Percentiles rank a stretch among this genome's conserved stretches.
Evolutionary conservation across 2,113 vertebrate genomes (phyloP).

Genomic region (Alaudala cheleensis): DNA sequence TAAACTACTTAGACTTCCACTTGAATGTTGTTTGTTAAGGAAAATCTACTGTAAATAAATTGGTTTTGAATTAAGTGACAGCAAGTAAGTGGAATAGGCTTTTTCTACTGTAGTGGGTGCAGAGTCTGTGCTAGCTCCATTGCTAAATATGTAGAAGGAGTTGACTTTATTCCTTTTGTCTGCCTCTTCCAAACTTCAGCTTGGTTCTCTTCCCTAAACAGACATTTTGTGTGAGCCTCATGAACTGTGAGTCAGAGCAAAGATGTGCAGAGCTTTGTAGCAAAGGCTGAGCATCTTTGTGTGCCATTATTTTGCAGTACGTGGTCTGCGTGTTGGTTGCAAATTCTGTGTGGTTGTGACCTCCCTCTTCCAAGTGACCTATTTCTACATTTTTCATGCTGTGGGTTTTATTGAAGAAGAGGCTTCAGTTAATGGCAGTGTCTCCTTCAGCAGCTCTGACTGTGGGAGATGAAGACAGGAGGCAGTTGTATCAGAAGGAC

Average conservation of each 20-base stretch:
- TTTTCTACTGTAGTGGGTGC: background rate
- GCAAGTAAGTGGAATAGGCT: background rate
- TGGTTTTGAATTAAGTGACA: background rate
- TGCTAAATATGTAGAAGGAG: background rate
- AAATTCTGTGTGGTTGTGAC: background rate
- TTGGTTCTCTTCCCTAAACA: background rate
- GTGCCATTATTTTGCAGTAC: rapidly evolving
- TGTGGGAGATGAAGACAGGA: background rate
- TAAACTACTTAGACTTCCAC: background rate
- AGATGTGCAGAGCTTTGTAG: background rate
- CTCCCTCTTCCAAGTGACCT: background rate
- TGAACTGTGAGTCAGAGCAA: rapidly evolving
- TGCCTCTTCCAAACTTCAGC: background rate
- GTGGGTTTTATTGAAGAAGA: background rate
- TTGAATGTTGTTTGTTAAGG: background rate
- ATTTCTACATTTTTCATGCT: background rate
- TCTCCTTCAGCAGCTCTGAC: background rate
- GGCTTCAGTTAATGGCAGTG: background rate
- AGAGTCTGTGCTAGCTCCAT: background rate
- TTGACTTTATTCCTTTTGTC: background rate
- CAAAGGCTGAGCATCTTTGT: background rate
- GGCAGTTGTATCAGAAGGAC: background rate
- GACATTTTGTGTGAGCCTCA: background rate
- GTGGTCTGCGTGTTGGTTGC: rapidly evolving
- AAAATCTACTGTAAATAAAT: background rate